Percentiles rank a stretch among this genome's conserved stretches.
Conservation (phyloP, 2,888 invertebrate genomes). For the Glyphotaelius pellucidus region DNA sequence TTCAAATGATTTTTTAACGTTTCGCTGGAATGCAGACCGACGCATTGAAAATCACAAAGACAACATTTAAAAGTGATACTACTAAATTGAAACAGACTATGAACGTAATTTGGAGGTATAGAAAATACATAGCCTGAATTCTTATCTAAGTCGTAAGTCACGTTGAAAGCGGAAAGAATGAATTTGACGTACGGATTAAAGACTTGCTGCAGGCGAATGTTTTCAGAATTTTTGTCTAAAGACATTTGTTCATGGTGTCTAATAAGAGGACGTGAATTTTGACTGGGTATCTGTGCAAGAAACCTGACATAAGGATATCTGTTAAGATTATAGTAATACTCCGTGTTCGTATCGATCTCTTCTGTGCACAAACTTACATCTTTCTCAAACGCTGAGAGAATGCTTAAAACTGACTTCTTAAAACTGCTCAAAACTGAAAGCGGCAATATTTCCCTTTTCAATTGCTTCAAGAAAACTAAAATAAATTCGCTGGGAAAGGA, state of each 20-base stretch:
- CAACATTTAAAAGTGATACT: slow-evolving; percentile 25
- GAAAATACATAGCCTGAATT: background rate
- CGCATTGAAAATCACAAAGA: slow-evolving; percentile 4
- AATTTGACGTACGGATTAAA: slow-evolving; percentile 19
- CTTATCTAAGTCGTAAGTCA: background rate
- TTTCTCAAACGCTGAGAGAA: slow-evolving; percentile 30
- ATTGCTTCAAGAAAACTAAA: slow-evolving; percentile 15
- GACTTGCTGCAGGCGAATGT: slow-evolving; percentile 35
- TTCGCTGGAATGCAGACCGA: slow-evolving; percentile 13
- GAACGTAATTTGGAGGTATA: slow-evolving; percentile 7
- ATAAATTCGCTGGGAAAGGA: slow-evolving; percentile 28
- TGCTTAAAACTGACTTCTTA: slow-evolving; percentile 20
- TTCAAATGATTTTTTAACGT: slow-evolving; percentile 20
- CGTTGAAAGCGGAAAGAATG: slow-evolving; percentile 23
- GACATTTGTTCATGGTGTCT: background rate
- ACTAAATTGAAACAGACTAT: background rate
- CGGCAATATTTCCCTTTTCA: background rate
- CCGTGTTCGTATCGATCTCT: slow-evolving; percentile 41
- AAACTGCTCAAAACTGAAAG: background rate
- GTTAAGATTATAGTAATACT: slow-evolving; percentile 21
- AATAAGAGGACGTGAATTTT: background rate
- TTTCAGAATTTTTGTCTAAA: slow-evolving; percentile 16
- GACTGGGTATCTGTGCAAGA: slow-evolving; percentile 9
- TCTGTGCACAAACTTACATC: slow-evolving; percentile 21
- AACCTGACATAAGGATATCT: slow-evolving; percentile 40